A percentile compares a stretch with the other conserved stretches of the same genome.
These are phyloP conservation scores for Ceriagrion tenellum DNA, from an alignment of 2,888 invertebrate species.

Conservation along the genomic window DNA sequence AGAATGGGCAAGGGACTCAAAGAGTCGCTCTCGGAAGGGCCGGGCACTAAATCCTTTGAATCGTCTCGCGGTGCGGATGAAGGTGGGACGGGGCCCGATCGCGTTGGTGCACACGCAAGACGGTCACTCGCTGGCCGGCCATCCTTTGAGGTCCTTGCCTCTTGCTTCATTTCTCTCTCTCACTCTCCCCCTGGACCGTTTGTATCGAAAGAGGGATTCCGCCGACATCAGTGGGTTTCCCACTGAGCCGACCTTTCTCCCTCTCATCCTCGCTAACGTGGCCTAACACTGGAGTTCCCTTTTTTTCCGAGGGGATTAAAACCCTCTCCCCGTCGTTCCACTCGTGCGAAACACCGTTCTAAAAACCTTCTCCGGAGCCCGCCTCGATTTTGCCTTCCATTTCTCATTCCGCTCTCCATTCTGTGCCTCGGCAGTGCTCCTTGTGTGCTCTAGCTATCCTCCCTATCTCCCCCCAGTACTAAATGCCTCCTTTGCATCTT, in stretches of 20 bases:
- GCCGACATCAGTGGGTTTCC: constrained; percentile 63
- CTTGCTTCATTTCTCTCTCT: neutral
- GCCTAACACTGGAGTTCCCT: neutral
- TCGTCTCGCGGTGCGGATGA: neutral
- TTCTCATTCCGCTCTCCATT: neutral
- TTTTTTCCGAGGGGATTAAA: constrained; percentile 44
- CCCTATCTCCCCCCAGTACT: neutral
- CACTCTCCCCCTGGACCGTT: neutral
- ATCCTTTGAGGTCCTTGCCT: constrained; percentile 60
- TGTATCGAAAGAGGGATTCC: constrained; percentile 50
- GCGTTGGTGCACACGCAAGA: neutral
- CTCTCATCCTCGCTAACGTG: constrained; percentile 17
- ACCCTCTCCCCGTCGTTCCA: neutral
- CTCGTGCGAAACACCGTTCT: constrained; percentile 31
- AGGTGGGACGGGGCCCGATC: neutral
- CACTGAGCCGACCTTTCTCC: constrained; percentile 45
- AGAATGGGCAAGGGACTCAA: neutral
- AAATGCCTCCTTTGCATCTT: constrained; percentile 14
- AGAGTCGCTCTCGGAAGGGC: constrained; percentile 13
- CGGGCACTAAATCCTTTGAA: constrained; percentile 54
- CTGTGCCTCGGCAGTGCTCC: neutral
- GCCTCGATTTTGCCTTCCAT: constrained; percentile 27
- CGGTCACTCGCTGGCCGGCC: constrained; percentile 58
- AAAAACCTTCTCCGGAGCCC: constrained; percentile 23
- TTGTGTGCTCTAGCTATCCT: neutral